phyloP scores from a whole-genome alignment of 2,888 invertebrate genomes.

The Lithophane ornitopus region DNA sequence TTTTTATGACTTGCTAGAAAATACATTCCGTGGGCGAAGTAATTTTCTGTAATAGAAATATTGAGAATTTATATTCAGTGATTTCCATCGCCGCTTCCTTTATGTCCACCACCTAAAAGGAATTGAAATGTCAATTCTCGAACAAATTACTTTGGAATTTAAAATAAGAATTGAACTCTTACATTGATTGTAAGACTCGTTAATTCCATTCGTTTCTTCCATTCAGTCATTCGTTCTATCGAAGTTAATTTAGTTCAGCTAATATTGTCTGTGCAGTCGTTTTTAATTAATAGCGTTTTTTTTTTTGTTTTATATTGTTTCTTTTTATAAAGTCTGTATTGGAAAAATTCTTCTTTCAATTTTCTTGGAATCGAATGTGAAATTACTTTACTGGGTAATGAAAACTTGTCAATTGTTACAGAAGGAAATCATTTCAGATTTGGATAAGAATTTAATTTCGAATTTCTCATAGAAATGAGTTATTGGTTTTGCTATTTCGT shows the following conservation, averaged over 20 bases:
- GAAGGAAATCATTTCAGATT: conserved; percentile 24
- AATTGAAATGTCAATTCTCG: conserved; percentile 69
- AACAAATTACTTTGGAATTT: conserved; percentile 67
- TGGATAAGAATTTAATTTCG: conserved; percentile 11
- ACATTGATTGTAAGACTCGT: conserved; percentile 71
- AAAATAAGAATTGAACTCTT: conserved; percentile 68
- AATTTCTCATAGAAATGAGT: conserved; percentile 4
- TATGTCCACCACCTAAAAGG: conserved; percentile 36
- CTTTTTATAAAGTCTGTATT: conserved; percentile 20
- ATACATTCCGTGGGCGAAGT: background rate
- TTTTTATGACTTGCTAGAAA: background rate
- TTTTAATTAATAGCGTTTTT: conserved; percentile 53
- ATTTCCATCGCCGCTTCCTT: conserved; percentile 8
- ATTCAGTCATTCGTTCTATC: conserved; percentile 63
- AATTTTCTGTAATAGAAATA: conserved; percentile 7
- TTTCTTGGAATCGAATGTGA: conserved; percentile 32
- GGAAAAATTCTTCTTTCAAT: conserved; percentile 29
- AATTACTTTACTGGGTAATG: conserved; percentile 11
- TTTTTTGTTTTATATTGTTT: conserved; percentile 29
- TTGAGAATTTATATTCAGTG: conserved; percentile 2
- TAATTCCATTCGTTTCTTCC: conserved; percentile 66
- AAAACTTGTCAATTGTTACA: conserved; percentile 2
- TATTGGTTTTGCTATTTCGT: conserved; percentile 18
- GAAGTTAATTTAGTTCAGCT: conserved; percentile 62
- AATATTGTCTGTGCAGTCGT: conserved; percentile 58